Percentiles rank a stretch among this genome's conserved stretches.
phyloP scores from a whole-genome alignment of 2,113 vertebrate genomes.

The Diphyllodes magnificus region DNA sequence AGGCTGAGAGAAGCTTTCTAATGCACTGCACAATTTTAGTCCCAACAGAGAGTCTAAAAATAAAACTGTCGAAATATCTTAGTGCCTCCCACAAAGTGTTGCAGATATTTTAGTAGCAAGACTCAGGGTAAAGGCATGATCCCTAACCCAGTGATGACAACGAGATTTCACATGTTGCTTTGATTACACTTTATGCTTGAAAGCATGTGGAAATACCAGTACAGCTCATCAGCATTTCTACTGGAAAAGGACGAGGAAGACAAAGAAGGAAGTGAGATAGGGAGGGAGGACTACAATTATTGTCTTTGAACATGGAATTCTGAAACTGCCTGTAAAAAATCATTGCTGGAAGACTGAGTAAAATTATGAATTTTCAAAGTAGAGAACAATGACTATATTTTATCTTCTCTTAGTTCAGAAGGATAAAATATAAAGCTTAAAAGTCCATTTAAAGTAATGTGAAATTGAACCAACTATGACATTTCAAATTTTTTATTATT shows the following conservation, averaged over 20 bases:
- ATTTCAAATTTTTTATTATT: background rate
- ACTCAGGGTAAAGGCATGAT: background rate
- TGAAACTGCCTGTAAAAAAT: background rate
- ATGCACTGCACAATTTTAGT: background rate
- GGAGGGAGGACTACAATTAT: background rate
- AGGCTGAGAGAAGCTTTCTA: background rate
- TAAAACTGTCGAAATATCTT: background rate
- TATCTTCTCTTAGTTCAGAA: background rate
- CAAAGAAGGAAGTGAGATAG: background rate
- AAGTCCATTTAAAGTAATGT: background rate
- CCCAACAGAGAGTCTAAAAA: conserved; percentile 18
- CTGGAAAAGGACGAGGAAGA: background rate
- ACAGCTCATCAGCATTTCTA: background rate
- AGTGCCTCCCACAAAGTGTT: background rate
- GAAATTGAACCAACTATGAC: background rate
- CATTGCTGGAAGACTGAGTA: background rate
- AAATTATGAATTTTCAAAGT: background rate
- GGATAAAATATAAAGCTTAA: background rate
- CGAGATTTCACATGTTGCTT: background rate
- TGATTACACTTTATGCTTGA: background rate
- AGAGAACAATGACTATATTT: background rate
- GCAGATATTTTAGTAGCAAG: background rate
- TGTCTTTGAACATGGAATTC: background rate
- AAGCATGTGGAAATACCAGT: background rate
- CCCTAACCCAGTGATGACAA: background rate